Conservation (phyloP, 2,888 invertebrate species). For the Lasioglossum calceatum region DNA sequence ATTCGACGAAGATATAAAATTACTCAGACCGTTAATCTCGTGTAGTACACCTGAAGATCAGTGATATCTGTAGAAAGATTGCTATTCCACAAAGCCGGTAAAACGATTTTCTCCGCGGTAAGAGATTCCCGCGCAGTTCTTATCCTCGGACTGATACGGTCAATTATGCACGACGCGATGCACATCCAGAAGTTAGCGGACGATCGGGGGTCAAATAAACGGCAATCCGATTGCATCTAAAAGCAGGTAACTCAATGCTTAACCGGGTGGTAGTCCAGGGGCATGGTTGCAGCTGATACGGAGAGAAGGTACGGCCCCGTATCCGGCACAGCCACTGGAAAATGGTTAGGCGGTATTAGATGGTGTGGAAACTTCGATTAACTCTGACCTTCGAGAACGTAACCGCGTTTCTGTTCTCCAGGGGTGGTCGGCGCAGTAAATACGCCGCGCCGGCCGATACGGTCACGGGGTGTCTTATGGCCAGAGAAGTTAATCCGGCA, state of each 20-base stretch:
- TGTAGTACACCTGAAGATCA: neutral
- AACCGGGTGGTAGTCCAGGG: conserved; percentile 10
- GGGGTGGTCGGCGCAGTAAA: conserved; percentile 45
- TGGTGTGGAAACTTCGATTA: conserved; percentile 66
- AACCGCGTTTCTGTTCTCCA: conserved; percentile 28
- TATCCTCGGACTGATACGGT: neutral
- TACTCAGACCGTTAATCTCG: neutral
- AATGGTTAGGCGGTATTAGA: conserved; percentile 62
- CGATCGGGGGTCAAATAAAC: conserved; percentile 32
- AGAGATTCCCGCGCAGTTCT: neutral
- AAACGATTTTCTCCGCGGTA: neutral
- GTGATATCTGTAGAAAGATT: neutral
- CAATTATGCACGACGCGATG: neutral
- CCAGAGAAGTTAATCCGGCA: conserved; percentile 59
- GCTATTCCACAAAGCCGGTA: neutral
- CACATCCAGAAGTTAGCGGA: conserved; percentile 17
- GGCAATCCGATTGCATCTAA: conserved; percentile 45
- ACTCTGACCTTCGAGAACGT: conserved; percentile 59
- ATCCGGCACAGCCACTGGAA: conserved; percentile 51
- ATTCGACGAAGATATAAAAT: too few relatives aligned
- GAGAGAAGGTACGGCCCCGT: conserved; percentile 38
- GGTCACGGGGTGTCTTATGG: conserved; percentile 40
- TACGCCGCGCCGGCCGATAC: conserved; percentile 31
- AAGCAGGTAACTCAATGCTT: conserved; percentile 56
- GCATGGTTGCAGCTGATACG: conserved; percentile 51